Evolutionary conservation across 2,888 invertebrate genomes (phyloP).

Genomic region (Philonicus albiceps): DNA sequence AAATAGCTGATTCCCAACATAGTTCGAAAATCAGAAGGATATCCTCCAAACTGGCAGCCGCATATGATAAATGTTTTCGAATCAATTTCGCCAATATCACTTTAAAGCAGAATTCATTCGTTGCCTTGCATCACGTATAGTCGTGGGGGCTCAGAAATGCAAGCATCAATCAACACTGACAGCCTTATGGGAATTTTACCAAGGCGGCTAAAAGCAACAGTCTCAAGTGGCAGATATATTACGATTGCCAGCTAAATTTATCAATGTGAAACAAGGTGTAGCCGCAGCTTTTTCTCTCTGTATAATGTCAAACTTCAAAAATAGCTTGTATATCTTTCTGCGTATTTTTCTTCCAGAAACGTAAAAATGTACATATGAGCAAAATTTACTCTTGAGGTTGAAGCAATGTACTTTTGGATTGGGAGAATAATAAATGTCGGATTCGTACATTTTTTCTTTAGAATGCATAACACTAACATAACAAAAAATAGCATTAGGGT

Average conservation of each 20-base stretch:
- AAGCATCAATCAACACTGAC: background rate
- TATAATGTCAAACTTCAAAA: background rate
- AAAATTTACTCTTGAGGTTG: background rate
- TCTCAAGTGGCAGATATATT: background rate
- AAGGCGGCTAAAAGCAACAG: background rate
- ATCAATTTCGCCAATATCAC: background rate
- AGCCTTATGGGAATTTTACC: background rate
- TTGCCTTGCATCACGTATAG: background rate
- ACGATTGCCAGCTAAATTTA: background rate
- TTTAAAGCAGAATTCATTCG: background rate
- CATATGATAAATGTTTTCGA: background rate
- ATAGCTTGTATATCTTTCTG: background rate
- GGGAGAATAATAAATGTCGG: background rate
- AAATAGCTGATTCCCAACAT: background rate
- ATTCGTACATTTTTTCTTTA: background rate
- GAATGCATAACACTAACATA: background rate
- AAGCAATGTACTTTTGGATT: background rate
- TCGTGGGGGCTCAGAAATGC: background rate
- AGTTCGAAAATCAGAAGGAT: background rate
- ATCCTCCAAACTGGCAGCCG: background rate
- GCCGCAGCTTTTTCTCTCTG: background rate
- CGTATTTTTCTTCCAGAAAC: background rate
- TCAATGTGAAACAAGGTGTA: background rate
- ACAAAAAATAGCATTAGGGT: background rate
- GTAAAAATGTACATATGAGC: background rate